Conservation (phyloP, 1,140 invertebrate genomes). For the Archegozetes longisetosus region DNA sequence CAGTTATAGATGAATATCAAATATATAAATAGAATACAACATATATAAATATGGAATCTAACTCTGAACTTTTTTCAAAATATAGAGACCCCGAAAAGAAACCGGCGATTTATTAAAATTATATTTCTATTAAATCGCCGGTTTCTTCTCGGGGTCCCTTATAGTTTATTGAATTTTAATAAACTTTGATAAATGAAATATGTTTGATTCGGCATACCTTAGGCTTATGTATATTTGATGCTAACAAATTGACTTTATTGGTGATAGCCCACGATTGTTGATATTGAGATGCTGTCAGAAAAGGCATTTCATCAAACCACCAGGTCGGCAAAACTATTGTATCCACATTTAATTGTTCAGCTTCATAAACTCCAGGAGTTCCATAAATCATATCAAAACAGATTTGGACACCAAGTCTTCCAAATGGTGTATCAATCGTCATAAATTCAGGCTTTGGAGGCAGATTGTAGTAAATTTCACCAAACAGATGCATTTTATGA, state of each 20-base stretch:
- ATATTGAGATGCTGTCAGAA: constrained; percentile 36
- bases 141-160: too few relatives aligned
- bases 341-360: constrained; percentile 37
- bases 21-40: too few relatives aligned
- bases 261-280: constrained; percentile 38
- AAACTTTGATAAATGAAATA: neutral
- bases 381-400: constrained; percentile 57
- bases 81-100: too few relatives aligned
- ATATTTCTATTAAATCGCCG: too few relatives aligned
- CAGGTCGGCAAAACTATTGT: constrained; percentile 52
- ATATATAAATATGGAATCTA: too few relatives aligned
- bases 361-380: constrained; percentile 36
- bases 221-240: constrained; percentile 36
- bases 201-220: neutral
- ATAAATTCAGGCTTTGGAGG: constrained; percentile 34
- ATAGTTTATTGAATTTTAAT: neutral
- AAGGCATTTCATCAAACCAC: constrained; percentile 55
- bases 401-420: constrained; percentile 50
- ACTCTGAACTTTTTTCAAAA: too few relatives aligned
- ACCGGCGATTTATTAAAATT: too few relatives aligned
- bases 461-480: constrained; percentile 35
- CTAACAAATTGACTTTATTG: constrained; percentile 39
- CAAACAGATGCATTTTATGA: constrained; percentile 53
- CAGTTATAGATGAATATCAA: too few relatives aligned
- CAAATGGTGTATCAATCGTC: constrained; percentile 38